Evolutionary conservation across 2,888 invertebrate species (phyloP), one percentile per base, ranked within the genome.

Genomic region (Epinotia brunnichana): DNA sequence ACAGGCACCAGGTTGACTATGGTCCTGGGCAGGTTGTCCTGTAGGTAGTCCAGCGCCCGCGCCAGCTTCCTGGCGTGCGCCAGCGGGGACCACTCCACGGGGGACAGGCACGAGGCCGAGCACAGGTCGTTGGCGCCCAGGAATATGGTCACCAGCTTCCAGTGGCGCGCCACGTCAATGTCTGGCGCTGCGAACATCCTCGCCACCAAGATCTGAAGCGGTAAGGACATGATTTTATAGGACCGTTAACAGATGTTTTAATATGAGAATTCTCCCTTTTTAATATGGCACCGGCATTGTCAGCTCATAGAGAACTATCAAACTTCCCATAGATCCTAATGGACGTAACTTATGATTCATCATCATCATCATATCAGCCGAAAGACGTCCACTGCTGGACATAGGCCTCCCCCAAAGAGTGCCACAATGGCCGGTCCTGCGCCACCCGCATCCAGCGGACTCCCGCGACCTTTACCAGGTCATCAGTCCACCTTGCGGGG

Each of bases 61-160:
- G 94, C 94, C 67, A 96, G 87, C 81, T 96, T 95, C 77, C 92
- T 84, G 19, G 94, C 94, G 81, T 96, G 95, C 1, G 94, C 94
- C 0, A 89, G 82, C 0, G 96, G 95, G 0, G 96, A 95, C 90
- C 93, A 93, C n/a, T 94, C 90, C 19, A 93, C 90, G 0, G 94
- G 94, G 51, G 91, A 93, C 72, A 94, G 91, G 81, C 96, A 96
- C 73, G 96, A 95, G 0, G 95, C 95, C 0, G 96, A 96, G 81
- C 96, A 96, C 60, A 96, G 92, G 84, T 96, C 96, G 83, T 96
- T 96, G 74, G 96, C 96, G 0, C 96, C 96, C 76, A 96, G 95
- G 84, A 96, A 95, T 62, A 97, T 91, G 0, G 96, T 96, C 63
- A 96, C 89, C 94, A 96, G 95, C 94, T 96, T 96, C 96, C 96